phyloP scores from a whole-genome alignment of 2,797 vertebrate genomes.

The Chromis chromis region DNA sequence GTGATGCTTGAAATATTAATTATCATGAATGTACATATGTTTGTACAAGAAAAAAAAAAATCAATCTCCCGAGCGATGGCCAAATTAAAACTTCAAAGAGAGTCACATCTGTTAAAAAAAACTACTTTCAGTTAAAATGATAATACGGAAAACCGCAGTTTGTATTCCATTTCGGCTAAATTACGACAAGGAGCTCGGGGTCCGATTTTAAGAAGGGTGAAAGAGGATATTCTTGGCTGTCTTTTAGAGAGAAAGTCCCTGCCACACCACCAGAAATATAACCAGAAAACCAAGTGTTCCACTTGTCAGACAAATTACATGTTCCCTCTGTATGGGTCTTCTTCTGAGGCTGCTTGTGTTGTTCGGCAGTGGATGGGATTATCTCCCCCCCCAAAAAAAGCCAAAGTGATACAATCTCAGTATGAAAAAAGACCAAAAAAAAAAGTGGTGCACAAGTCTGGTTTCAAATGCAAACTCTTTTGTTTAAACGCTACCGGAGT shows the following conservation, averaged over 20 bases:
- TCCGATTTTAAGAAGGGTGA: constrained; percentile 32
- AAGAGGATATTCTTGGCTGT: constrained; percentile 44
- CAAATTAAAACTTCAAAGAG: constrained; percentile 47
- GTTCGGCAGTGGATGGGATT: constrained; percentile 48
- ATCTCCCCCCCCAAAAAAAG: constrained; percentile 38
- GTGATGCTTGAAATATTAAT: constrained; percentile 47
- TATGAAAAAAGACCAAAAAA: constrained; percentile 21
- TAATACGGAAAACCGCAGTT: background rate
- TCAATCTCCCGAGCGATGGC: constrained; percentile 1
- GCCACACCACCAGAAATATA: constrained; percentile 47
- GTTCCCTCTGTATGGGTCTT: constrained; percentile 25
- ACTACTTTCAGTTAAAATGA: constrained; percentile 8
- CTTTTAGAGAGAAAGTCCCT: constrained; percentile 23
- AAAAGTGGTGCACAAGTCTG: constrained; percentile 9
- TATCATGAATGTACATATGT: constrained; percentile 26
- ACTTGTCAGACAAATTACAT: constrained; percentile 63
- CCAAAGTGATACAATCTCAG: constrained; percentile 55
- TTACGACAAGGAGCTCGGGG: constrained; percentile 5
- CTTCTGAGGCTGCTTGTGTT: constrained; percentile 45
- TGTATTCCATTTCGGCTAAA: constrained; percentile 1
- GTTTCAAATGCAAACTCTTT: constrained; percentile 27
- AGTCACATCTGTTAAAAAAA: constrained; percentile 9
- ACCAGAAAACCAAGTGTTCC: constrained; percentile 61
- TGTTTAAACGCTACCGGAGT: background rate
- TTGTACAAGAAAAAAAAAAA: background rate